Percentiles rank a stretch among this genome's conserved stretches.
Evolutionary conservation across 2,113 vertebrate species (phyloP).

Genomic region (Bujurquina vittata): DNA sequence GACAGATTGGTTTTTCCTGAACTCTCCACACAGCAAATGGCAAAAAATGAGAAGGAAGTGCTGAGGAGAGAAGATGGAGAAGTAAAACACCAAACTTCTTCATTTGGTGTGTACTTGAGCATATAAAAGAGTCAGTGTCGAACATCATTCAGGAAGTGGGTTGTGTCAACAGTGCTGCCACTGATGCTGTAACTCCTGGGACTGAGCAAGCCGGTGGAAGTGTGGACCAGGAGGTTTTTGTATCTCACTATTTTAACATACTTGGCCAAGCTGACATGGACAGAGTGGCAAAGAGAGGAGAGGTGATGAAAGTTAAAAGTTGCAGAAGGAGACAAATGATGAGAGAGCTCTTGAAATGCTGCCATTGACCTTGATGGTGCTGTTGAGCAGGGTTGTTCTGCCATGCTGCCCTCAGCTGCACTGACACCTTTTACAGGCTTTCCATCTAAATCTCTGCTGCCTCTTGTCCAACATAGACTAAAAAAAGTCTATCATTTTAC

Average conservation of each 20-base stretch:
- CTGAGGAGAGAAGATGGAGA: slow-evolving; percentile 23
- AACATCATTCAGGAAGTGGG: slow-evolving; percentile 19
- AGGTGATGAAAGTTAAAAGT: slow-evolving; percentile 37
- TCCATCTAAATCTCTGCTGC: slow-evolving; percentile 20
- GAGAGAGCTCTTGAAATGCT: slow-evolving; percentile 59
- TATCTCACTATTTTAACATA: slow-evolving; percentile 2
- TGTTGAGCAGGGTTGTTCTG: slow-evolving; percentile 32
- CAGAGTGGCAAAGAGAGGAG: neutral
- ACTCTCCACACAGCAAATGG: slow-evolving; percentile 56
- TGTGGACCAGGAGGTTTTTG: slow-evolving; percentile 13
- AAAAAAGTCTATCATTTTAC: slow-evolving; percentile 4
- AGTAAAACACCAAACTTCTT: slow-evolving; percentile 43
- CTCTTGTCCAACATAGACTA: slow-evolving; percentile 6
- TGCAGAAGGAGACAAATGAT: slow-evolving; percentile 57
- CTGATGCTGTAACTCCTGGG: neutral
- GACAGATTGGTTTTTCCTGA: slow-evolving; percentile 74
- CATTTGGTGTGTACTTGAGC: slow-evolving; percentile 32
- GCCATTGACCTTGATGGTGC: slow-evolving; percentile 65
- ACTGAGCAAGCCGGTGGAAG: neutral
- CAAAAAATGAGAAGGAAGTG: slow-evolving; percentile 43
- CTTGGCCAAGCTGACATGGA: slow-evolving; percentile 15
- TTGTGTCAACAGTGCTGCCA: neutral
- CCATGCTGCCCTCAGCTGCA: slow-evolving; percentile 21
- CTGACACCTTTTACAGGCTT: slow-evolving; percentile 32
- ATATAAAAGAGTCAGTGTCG: slow-evolving; percentile 20